Evolutionary conservation across 2,113 vertebrate species (phyloP), one percentile per base, ranked within the genome.

Genomic region (Eolophus roseicapilla): DNA sequence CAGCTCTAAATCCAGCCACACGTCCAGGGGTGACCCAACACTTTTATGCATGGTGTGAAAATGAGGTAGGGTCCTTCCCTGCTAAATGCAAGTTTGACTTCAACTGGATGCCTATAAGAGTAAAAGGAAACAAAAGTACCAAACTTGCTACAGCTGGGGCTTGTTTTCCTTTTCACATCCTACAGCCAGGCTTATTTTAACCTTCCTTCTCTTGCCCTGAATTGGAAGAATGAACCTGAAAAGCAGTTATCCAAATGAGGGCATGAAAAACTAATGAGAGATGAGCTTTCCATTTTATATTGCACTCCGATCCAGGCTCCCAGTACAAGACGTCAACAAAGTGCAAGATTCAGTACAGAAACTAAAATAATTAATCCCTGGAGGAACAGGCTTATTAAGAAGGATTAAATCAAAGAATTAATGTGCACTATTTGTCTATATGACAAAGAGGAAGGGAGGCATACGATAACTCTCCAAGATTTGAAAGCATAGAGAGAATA

Each of bases 351-450:
- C 86, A 94, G 90, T 95, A 95, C 80, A 94, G 78, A 91, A 96
- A 93, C 93, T 37, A 89, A 95, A 97, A 97, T 97, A 96, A 97
- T 96, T 97, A 96, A 96, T 96, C 95, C 96, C 96, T 86, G 86
- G 95, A 97, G 93, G 95, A 97, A 96, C 7, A 84, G 65, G 81
- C 95, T 96, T 96, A 96, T 97, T 97, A 97, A 93, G 90, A 94
- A 92, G 90, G 90, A 97, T 96, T 97, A 97, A 95, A 96, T 97
- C 92, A 97, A 96, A 96, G 93, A 96, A 96, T 83, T 96, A 94
- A 94, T 90, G 88, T 87, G 93, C 52, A 41, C 62, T 78, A 44
- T 94, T 96, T 83, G 69, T 94, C 88, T 88, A 25, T 63, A 88
- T 86, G 95, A 96, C 92, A 97, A 93, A 96, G 90, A 91, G 13